Evolutionary conservation across 2,888 invertebrate species (phyloP).

Genomic region (Pomacea canaliculata): DNA sequence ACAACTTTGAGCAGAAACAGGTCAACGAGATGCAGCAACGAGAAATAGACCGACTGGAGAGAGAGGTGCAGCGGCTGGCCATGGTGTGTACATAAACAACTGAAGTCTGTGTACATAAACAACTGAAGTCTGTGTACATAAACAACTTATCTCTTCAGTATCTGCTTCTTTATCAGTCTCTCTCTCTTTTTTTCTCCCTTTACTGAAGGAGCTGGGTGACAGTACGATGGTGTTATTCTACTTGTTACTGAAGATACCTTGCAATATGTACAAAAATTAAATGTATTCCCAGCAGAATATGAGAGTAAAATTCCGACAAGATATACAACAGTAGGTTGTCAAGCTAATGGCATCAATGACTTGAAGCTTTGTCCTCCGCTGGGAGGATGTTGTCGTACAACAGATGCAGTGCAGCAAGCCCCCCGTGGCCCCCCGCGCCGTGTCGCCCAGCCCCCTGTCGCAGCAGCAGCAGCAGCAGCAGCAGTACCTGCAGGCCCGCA

Average conservation of each 20-base stretch:
- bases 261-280: too few relatives aligned
- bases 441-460: conserved; percentile 3
- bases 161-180: too few relatives aligned
- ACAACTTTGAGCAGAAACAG: conserved; percentile 33
- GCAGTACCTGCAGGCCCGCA: conserved; percentile 51
- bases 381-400: neutral
- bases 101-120: neutral
- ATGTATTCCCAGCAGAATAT: too few relatives aligned
- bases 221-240: too few relatives aligned
- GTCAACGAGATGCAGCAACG: conserved; percentile 48
- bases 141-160: neutral
- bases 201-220: too few relatives aligned
- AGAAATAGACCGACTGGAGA: conserved; percentile 59
- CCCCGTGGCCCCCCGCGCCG: neutral
- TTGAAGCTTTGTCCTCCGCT: too few relatives aligned
- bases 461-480: conserved; percentile 22
- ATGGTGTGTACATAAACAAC: conserved; percentile 39
- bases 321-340: too few relatives aligned
- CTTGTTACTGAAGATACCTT: too few relatives aligned
- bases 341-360: too few relatives aligned
- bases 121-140: neutral
- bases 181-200: too few relatives aligned
- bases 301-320: too few relatives aligned
- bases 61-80: conserved; percentile 52
- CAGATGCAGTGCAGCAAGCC: conserved; percentile 16